Percentiles rank a stretch among this genome's conserved stretches.
Conservation (phyloP, 1,140 invertebrate genomes). For the Drosophila orosa region DNA sequence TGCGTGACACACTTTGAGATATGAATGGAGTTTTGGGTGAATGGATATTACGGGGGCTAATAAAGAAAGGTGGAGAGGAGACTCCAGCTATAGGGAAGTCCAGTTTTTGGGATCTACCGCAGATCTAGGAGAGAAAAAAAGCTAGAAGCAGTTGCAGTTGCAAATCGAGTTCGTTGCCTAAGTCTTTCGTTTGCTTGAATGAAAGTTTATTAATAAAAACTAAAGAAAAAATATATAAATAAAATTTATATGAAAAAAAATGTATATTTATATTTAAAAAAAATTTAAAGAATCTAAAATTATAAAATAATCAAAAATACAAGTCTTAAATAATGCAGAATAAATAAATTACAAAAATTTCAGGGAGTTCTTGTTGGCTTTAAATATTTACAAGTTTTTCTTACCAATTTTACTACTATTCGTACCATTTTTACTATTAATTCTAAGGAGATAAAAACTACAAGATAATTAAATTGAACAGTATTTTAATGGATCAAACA, state of each 20-base stretch:
- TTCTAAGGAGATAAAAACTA: background rate
- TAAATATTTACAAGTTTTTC: background rate
- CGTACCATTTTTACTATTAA: no score
- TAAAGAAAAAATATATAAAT: background rate
- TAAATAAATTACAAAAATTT: background rate
- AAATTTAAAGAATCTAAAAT: fast-evolving
- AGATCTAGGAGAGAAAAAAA: background rate
- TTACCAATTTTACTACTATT: background rate
- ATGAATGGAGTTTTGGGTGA: conserved; percentile 41
- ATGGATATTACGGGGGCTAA: conserved; percentile 7
- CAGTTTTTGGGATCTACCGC: conserved; percentile 14
- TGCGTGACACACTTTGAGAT: conserved; percentile 55
- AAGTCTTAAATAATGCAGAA: no score
- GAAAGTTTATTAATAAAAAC: background rate
- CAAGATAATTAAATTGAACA: background rate
- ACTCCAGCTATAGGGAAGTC: conserved; percentile 13
- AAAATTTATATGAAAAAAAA: background rate
- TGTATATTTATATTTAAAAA: background rate
- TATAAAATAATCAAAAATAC: background rate
- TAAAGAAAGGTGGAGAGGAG: background rate
- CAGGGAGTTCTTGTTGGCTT: background rate
- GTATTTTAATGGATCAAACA: no score
- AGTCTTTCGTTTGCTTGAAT: conserved; percentile 59
- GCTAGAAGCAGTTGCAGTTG: background rate
- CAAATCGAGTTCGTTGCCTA: conserved; percentile 70